These are phyloP conservation scores for Ptilodon capucinus DNA, from an alignment of 2,888 invertebrate genomes.

Conservation along the genomic window DNA sequence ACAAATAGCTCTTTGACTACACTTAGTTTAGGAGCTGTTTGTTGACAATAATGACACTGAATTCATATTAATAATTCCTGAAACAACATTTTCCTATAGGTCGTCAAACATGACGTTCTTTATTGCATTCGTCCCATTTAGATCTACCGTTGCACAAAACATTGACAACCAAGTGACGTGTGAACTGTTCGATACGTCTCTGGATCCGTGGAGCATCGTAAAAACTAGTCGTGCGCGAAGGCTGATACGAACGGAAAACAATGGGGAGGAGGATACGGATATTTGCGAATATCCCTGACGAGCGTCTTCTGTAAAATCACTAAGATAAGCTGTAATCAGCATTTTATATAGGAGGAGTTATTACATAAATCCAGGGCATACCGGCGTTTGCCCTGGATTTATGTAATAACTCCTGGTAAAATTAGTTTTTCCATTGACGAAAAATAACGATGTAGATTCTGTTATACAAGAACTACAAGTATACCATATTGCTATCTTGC, in stretches of 20 bases:
- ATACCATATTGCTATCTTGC: no score
- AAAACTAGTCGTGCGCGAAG: constrained; percentile 47
- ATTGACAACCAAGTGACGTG: constrained; percentile 32
- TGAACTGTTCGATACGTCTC: constrained; percentile 33
- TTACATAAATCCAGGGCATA: constrained; percentile 25
- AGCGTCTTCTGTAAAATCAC: constrained; percentile 10
- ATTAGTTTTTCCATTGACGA: constrained; percentile 24
- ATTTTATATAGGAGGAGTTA: no score
- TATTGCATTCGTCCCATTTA: no score
- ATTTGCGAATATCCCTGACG: not conserved
- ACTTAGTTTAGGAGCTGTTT: no score
- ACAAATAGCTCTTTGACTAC: no score
- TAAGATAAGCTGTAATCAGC: no score
- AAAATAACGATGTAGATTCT: not conserved
- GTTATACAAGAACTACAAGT: no score
- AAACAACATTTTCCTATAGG: no score
- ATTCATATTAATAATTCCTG: no score
- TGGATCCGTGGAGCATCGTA: constrained; percentile 42
- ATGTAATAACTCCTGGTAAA: constrained; percentile 27
- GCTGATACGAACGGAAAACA: constrained; percentile 45
- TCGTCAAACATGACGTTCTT: no score
- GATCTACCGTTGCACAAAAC: not conserved
- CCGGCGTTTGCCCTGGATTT: constrained; percentile 23
- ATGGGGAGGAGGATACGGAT: constrained; percentile 14
- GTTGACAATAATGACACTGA: no score